These are phyloP conservation scores for Drosophila guanche DNA, from an alignment of 1,140 invertebrate genomes.

Conservation along the genomic window DNA sequence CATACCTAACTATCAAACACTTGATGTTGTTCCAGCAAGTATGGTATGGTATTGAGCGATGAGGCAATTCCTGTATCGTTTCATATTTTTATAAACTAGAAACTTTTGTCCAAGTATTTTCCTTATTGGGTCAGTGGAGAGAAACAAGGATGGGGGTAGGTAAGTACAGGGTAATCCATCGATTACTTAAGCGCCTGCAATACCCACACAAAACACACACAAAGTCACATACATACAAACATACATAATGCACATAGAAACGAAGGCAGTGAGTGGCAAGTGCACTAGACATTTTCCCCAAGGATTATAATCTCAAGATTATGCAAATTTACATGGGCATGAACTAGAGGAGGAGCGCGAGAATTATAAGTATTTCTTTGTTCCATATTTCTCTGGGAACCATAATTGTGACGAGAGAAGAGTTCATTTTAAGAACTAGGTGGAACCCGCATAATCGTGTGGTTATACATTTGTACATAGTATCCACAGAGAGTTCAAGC, in stretches of 20 bases:
- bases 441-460: constrained; percentile 29
- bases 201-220: constrained; percentile 18
- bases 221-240: neutral
- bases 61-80: constrained; percentile 14
- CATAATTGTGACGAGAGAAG: constrained; percentile 2
- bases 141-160: neutral
- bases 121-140: constrained; percentile 32
- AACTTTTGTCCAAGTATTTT: constrained; percentile 2
- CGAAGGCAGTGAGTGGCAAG: constrained; percentile 1
- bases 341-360: constrained; percentile 13
- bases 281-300: constrained; percentile 29
- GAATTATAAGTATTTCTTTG: constrained; percentile 41
- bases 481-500: no score
- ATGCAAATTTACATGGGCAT: constrained; percentile 49
- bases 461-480: no score
- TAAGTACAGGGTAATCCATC: constrained; percentile 57
- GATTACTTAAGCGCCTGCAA: constrained; percentile 53
- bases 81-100: constrained; percentile 14
- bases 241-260: no score
- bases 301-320: constrained; percentile 60
- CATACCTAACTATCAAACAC: constrained; percentile 21
- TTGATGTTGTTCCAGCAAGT: constrained; percentile 4
- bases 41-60: constrained; percentile 10
- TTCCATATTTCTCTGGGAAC: neutral
- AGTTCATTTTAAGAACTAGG: constrained; percentile 6